Conservation (phyloP, 2,888 invertebrate species). For the Ornithoptera alexandrae region DNA sequence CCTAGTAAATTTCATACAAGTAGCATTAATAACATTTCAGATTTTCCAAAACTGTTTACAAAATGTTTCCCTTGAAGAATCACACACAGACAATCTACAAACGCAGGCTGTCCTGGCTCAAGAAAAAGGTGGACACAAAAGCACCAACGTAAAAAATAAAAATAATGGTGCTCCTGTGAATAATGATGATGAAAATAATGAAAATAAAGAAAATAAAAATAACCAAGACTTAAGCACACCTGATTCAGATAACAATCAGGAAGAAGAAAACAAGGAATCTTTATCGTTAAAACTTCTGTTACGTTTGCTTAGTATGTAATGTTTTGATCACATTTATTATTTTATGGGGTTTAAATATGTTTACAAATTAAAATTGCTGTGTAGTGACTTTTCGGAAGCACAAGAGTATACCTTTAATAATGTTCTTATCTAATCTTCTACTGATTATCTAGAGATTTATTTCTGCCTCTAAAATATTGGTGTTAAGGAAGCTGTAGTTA, state of each 20-base stretch:
- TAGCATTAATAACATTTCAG: constrained; percentile 4
- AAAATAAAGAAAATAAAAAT: neutral
- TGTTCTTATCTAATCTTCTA: too few relatives aligned
- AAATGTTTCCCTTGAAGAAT: constrained; percentile 2
- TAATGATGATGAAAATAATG: neutral
- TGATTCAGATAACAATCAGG: neutral
- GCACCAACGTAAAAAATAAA: neutral
- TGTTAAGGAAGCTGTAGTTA: too few relatives aligned
- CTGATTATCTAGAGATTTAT: too few relatives aligned
- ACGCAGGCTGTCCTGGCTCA: neutral
- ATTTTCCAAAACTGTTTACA: constrained; percentile 8
- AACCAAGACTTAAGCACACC: neutral
- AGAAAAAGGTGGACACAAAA: neutral
- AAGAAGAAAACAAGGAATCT: neutral
- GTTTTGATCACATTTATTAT: neutral
- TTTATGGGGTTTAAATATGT: too few relatives aligned
- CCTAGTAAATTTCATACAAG: neutral
- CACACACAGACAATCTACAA: neutral
- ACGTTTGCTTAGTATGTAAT: constrained; percentile 16
- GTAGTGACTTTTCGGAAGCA: too few relatives aligned
- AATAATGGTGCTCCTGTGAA: neutral
- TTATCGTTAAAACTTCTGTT: constrained; percentile 6
- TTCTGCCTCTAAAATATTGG: too few relatives aligned
- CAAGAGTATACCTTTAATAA: too few relatives aligned
- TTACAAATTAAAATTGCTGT: too few relatives aligned